Conservation (phyloP, 1,140 invertebrate species). For the Steinernema feltiae region DNA sequence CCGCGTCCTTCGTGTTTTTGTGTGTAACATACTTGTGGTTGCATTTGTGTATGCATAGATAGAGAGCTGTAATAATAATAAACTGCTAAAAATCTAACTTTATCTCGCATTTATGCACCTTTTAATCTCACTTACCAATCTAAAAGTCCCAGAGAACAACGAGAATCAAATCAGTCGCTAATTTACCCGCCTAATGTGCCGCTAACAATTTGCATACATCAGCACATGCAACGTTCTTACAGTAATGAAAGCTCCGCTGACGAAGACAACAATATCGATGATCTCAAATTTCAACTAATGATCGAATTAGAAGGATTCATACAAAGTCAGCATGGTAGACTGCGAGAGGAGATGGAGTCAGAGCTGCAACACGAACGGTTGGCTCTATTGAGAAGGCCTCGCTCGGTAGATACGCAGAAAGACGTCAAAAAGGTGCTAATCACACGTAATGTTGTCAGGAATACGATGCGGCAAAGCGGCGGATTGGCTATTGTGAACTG, state of each 20-base stretch:
- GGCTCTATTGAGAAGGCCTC: neutral
- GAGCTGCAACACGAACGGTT: neutral
- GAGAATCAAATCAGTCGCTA: no score
- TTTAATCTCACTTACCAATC: no score
- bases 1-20: neutral
- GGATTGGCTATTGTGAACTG: neutral
- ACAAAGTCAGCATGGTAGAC: neutral
- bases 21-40: slow-evolving; percentile 3
- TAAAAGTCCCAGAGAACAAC: no score
- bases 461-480: neutral
- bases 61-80: neutral
- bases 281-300: neutral
- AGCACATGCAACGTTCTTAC: neutral
- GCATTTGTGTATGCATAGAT: neutral
- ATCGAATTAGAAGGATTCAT: neutral
- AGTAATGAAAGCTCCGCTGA: neutral
- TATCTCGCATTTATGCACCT: no score
- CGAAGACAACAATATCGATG: neutral
- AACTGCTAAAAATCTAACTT: no score
- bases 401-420: neutral
- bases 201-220: neutral
- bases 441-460: neutral
- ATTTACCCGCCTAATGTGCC: no score
- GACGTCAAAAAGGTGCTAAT: neutral
- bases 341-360: neutral